Evolutionary conservation across 2,888 invertebrate genomes (phyloP), one percentile per base, ranked within the genome.

Genomic region (Agrochola litura): DNA sequence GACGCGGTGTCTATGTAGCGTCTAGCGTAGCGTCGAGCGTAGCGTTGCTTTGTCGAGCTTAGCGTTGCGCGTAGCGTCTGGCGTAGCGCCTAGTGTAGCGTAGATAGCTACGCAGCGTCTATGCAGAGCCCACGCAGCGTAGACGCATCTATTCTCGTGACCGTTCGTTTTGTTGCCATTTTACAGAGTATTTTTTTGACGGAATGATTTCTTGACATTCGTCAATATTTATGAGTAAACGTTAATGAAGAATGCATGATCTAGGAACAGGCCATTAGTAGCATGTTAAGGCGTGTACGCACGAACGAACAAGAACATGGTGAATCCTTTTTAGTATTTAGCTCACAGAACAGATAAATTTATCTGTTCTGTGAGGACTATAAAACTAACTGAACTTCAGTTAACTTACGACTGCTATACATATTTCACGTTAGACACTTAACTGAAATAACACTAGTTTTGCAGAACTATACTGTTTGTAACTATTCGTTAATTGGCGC

Each of bases 401-500:
- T 61, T 19, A 70, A 30, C 16, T 64, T 41, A 16, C 46, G 41
- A 52, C 58, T 14, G 37, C 22, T 67, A 64, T 14, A 49, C 52
- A 63, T 54, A 66, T 16, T 54, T 67, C 37, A 73, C 46, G 19
- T 60, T 46, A 37, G n/a, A 60, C 46, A 69, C 54, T 46, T 30
- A n/a, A 65, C 37, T 56, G 30, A 58, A 70, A 70, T 54, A 68
- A 54, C 8, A 61, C 58, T 60, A 49, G 30, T 14, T 41, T 74
- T 69, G n/a, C 25, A 69, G 30, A 58, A 64, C 52, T 12, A 22
- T 43, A 52, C 25, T n/a, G 58, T 64, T 61, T 16, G 46, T 30
- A 56, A 56, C 19, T 70, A 30, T 77, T 74, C 37, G 22, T 25
- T 82, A 79, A 74, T 71, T 67, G 41, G 54, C 5, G 25, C 43